Evolutionary conservation across 2,888 invertebrate species (phyloP).

Genomic region (Mechanitis messenoides): DNA sequence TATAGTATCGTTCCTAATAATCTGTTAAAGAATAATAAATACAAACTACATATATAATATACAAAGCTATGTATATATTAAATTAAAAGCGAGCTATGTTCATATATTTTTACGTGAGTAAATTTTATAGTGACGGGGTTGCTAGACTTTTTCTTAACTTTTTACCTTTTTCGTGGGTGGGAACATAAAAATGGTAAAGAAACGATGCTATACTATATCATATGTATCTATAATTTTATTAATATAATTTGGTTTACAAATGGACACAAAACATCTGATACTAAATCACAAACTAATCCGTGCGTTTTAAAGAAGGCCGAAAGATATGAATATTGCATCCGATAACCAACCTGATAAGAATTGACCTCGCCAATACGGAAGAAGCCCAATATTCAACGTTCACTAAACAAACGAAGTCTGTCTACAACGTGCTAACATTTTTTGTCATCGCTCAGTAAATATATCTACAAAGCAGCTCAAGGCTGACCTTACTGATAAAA

Average conservation of each 20-base stretch:
- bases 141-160: too few species aligned
- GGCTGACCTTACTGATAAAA: conserved; percentile 71
- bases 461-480: conserved; percentile 64
- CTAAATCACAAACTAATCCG: conserved; percentile 26
- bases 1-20: too few species aligned
- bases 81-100: too few species aligned
- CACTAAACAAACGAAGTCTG: conserved; percentile 25
- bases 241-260: conserved; percentile 1
- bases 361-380: conserved; percentile 65
- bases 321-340: conserved; percentile 53
- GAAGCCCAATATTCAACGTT: conserved; percentile 47
- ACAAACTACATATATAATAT: too few species aligned
- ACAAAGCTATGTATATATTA: too few species aligned
- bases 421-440: conserved; percentile 37
- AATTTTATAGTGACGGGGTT: too few species aligned
- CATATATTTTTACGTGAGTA: too few species aligned
- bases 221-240: background rate
- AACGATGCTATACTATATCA: background rate
- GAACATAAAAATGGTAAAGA: too few species aligned
- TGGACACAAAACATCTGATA: conserved; percentile 11
- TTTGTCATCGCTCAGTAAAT: conserved; percentile 58
- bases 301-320: conserved; percentile 43
- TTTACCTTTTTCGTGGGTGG: too few species aligned
- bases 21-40: too few species aligned
- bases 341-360: conserved; percentile 59